phyloP scores from a whole-genome alignment of 1,140 invertebrate genomes.

The Anoplophora glabripennis region DNA sequence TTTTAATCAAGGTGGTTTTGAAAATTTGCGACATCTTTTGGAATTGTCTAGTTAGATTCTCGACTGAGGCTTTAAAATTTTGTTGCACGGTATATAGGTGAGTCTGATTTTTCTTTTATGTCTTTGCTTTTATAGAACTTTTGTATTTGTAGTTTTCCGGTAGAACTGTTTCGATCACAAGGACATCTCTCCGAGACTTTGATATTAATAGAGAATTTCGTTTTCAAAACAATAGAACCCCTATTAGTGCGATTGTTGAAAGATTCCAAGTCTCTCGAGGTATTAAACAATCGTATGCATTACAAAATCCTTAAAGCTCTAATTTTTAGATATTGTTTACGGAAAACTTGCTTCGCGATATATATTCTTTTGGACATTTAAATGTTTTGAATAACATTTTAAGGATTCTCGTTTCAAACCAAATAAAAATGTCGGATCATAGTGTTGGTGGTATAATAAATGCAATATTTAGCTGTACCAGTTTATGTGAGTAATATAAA shows the following conservation, averaged over 20 bases:
- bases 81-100: conserved; percentile 18
- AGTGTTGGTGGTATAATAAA: no score
- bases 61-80: conserved; percentile 9
- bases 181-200: conserved; percentile 5
- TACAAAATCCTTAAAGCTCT: background rate
- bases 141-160: conserved; percentile 8
- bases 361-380: conserved; percentile 10
- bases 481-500: no score
- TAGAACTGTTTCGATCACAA: background rate
- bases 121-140: background rate
- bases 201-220: background rate
- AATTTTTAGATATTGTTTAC: background rate
- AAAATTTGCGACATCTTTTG: conserved; percentile 19
- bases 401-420: background rate
- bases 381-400: conserved; percentile 11
- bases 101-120: background rate
- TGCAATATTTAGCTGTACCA: no score
- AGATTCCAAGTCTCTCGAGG: background rate
- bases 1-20: conserved; percentile 22
- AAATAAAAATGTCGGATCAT: no score
- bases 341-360: conserved; percentile 1
- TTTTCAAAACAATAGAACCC: background rate
- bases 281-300: no score
- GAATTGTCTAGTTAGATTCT: conserved; percentile 5
- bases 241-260: background rate